Conservation (phyloP, 2,113 vertebrate species). For the Melanocharis versteri region DNA sequence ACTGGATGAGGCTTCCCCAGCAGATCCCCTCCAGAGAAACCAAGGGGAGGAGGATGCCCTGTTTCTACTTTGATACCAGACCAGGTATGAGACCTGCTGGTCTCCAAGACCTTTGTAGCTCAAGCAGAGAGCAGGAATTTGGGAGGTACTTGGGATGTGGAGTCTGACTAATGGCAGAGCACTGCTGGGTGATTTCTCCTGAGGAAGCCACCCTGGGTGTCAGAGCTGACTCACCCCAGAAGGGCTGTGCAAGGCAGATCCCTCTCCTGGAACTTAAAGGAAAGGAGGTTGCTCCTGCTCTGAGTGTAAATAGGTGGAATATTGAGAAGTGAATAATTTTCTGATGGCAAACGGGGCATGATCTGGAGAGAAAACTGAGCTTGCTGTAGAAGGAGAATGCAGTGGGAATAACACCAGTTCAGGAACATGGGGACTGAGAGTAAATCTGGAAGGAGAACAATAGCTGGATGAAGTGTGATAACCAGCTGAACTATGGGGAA, state of each 20-base stretch:
- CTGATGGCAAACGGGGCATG: not conserved
- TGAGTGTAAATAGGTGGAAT: not conserved
- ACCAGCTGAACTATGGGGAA: not conserved
- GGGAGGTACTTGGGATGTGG: not conserved
- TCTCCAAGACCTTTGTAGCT: not conserved
- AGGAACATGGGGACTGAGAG: not conserved
- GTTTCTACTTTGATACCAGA: conserved; percentile 78
- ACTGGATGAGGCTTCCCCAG: conserved; percentile 78
- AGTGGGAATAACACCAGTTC: not conserved
- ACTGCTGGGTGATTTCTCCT: not conserved
- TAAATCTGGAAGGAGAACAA: not conserved
- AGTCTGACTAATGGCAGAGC: not conserved
- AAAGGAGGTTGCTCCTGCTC: not conserved
- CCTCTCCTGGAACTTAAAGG: not conserved
- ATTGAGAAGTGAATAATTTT: not conserved
- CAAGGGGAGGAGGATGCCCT: conserved; percentile 5
- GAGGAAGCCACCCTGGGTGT: not conserved
- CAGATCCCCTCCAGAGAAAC: conserved; percentile 60
- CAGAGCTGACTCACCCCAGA: not conserved
- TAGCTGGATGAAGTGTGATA: not conserved
- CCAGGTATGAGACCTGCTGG: conserved; percentile 58
- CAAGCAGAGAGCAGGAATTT: not conserved
- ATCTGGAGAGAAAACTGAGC: not conserved
- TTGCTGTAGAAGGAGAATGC: not conserved
- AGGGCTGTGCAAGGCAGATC: not conserved